phyloP scores from a whole-genome alignment of 2,797 vertebrate species.

The Holocentrus rufus region DNA sequence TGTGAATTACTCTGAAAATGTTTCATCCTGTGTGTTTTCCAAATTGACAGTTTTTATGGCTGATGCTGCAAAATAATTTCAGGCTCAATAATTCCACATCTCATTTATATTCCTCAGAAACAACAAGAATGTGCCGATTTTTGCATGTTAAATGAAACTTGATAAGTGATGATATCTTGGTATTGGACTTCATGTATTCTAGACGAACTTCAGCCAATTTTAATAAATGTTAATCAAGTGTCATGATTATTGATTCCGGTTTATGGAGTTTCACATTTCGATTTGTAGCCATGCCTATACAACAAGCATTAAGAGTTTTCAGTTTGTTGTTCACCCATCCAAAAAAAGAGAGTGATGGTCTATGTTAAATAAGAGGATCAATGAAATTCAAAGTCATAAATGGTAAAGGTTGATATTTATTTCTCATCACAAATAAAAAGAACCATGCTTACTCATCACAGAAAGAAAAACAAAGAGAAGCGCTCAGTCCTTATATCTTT shows the following conservation, averaged over 20 bases:
- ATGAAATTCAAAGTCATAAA: constrained; percentile 75
- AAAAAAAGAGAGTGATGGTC: constrained; percentile 22
- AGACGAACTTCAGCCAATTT: background rate
- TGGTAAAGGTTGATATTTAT: constrained; percentile 87
- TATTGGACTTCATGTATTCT: background rate
- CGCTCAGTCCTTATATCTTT: constrained; percentile 75
- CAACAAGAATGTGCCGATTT: background rate
- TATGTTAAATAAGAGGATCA: constrained; percentile 40
- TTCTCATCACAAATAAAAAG: constrained; percentile 86
- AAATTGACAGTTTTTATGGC: constrained; percentile 11
- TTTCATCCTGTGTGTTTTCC: background rate
- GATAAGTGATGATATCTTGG: background rate
- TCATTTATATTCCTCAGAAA: background rate
- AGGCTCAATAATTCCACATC: background rate
- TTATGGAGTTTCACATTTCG: background rate
- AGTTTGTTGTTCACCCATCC: constrained; percentile 4
- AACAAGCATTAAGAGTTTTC: constrained; percentile 5
- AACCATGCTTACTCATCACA: constrained; percentile 89
- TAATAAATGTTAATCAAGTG: too few species aligned
- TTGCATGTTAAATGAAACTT: background rate
- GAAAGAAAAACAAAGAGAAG: constrained; percentile 74
- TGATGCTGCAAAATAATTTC: background rate
- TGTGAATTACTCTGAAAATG: constrained; percentile 31
- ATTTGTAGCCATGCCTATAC: constrained; percentile 6
- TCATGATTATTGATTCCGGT: background rate